Evolutionary conservation across 2,113 vertebrate species (phyloP).

Genomic region (Spheniscus mendiculus): DNA sequence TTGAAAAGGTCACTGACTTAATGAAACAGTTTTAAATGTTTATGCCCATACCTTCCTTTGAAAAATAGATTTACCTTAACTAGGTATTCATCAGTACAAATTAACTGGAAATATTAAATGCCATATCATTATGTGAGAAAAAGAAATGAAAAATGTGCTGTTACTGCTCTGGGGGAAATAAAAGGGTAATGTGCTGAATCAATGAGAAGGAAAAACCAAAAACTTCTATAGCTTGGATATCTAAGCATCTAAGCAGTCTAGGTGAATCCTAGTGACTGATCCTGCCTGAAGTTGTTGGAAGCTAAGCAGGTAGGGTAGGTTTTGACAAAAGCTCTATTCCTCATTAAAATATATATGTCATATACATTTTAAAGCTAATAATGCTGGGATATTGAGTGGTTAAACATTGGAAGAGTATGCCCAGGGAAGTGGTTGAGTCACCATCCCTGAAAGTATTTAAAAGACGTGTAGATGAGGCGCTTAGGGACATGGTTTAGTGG

Average conservation of each 20-base stretch:
- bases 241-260: neutral
- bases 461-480: too few relatives aligned
- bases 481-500: too few relatives aligned
- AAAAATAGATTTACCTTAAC: constrained; percentile 60
- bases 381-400: neutral
- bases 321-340: neutral
- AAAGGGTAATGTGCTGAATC: neutral
- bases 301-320: neutral
- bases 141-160: neutral
- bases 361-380: neutral
- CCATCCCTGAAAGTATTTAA: too few relatives aligned
- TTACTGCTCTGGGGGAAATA: neutral
- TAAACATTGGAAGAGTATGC: too few relatives aligned
- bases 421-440: too few relatives aligned
- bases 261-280: neutral
- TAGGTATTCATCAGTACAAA: constrained; percentile 35
- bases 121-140: neutral
- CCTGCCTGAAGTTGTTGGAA: neutral
- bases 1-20: constrained; percentile 61
- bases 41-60: neutral
- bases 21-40: constrained; percentile 53
- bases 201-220: neutral
- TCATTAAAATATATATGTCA: neutral
- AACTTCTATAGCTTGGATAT: neutral
- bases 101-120: constrained; percentile 27